Evolutionary conservation across 2,888 invertebrate genomes (phyloP), one percentile per base, ranked within the genome.

Genomic region (Plagodis dolabraria): DNA sequence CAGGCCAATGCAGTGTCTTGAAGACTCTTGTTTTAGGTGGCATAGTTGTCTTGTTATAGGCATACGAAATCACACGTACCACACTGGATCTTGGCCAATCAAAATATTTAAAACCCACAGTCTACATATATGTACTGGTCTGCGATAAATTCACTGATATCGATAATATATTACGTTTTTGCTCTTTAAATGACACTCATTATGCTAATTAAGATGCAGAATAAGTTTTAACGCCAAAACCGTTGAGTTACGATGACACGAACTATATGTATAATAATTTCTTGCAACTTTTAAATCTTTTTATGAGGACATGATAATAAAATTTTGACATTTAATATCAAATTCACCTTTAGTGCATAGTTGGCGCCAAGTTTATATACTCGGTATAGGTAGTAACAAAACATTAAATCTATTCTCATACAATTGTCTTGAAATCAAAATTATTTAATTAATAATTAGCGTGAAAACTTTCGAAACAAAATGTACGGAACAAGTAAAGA

Each of bases 111-210:
- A 7, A 38, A 5, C 9, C 40, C n/a, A 33, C 33, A n/a, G 33
- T 2, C 33, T 46, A n/a, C 7, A 6, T 2, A 12, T 22, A 44
- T 35, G 36, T 36, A 36, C 10, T 22, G 0, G 43, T 44, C 33
- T 33, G 9, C 40, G 45, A 56, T 50, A 46, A 56, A 45, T 56
- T 56, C 50, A 56, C 50, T 40, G 50, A 50, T 33, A 34, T 46
- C 12, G n/a, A 11, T 47, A 43, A 43, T 43, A 51, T 51, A 57
- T 51, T 57, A 44, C 47, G 36, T 46, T 44, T 38, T 22, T 47
- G 47, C 47, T 57, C 52, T 52, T 43, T 47, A 47, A 11, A 47
- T 43, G 51, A 52, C 51, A 57, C 47, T 57, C 43, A 50, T 57
- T 43, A 48, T 52, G 52, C 46, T 46, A 50, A 56, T 50, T 33